phyloP scores from a whole-genome alignment of 92 coral and sea anemone genomes.

The Parazoanthus atlanticus region DNA sequence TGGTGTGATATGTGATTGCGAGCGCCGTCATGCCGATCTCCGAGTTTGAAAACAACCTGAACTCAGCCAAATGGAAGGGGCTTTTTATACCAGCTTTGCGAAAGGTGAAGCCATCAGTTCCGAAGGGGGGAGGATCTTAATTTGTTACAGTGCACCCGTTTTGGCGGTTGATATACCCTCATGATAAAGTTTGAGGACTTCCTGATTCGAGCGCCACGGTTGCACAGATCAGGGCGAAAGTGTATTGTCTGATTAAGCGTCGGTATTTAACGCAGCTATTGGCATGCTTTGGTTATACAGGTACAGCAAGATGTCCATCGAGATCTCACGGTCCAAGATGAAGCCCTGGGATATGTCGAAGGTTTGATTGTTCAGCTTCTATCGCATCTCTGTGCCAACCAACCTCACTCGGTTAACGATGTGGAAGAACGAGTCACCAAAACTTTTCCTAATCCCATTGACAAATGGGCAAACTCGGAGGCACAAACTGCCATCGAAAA shows the following conservation, averaged over 20 bases:
- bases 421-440: conserved; percentile 92
- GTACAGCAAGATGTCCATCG: conserved; percentile 96
- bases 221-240: background rate
- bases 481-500: conserved; percentile 91
- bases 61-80: conserved; percentile 94
- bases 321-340: conserved; percentile 83
- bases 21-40: conserved; percentile 82
- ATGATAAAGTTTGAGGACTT: conserved; percentile 25
- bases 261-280: conserved; percentile 16
- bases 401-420: conserved; percentile 86
- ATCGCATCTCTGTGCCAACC: conserved; percentile 83
- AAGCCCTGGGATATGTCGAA: conserved; percentile 95
- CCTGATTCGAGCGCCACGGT: background rate
- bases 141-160: conserved; percentile 57
- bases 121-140: conserved; percentile 62
- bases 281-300: conserved; percentile 62
- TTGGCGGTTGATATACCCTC: conserved; percentile 12
- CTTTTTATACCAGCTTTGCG: conserved; percentile 83
- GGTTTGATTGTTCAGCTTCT: conserved; percentile 85
- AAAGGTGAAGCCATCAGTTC: conserved; percentile 70
- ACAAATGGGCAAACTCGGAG: conserved; percentile 94
- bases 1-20: conserved; percentile 79
- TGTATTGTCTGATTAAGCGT: background rate
- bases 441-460: conserved; percentile 95
- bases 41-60: conserved; percentile 81